Base-by-base conservation (phyloP, 2,797 vertebrate genomes). In the Sebastes taczanowskii region DNA sequence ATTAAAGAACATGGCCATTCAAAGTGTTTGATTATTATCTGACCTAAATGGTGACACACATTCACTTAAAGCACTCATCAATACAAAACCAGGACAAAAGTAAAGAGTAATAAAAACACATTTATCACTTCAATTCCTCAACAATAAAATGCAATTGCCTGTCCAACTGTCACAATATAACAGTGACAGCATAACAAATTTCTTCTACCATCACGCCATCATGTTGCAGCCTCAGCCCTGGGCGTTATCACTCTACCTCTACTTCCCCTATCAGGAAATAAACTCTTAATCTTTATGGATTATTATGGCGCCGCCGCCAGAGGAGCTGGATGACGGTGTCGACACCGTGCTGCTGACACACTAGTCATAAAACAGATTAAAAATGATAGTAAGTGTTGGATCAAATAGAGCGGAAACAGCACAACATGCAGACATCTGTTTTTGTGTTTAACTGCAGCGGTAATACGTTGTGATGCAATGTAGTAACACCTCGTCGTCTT, bases 281-380 rank as follows among this genome's bases (percentile, higher is more conserved):
- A 80, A 63, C 59, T 79, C 71, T 81, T 89, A 87, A 89, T 90
- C 87, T 92, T 88, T 85, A 86, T 81, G 81, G 88, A 89, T 89
- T 83, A 86, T 84, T 81, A 75, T 62, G 46, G 71, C 38, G 77
- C 70, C 70, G 74, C 69, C 35, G 77, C 71, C 73, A 78, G 64
- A 64, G 22, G 63, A 79, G 63, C 65, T 63, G 14, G 55, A 83
- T 77, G 59, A 73, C 55, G 66, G 62, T 25, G 32, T 23, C 56
- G 72, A 80, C 55, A 67, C 62, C n/a, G 8, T 25, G 11, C 35
- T 32, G 68, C 35, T 32, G 68, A 77, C 69, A 86, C 67, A 70
- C 18, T 59, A 27, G 22, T 84, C 76, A 79, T 82, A 80, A 88
- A 90, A 80, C 61, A 73, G 75, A 90, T 88, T 67, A 42, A 74